These are phyloP conservation scores for Epinotia demarniana DNA, from an alignment of 2,888 invertebrate species.

Conservation along the genomic window DNA sequence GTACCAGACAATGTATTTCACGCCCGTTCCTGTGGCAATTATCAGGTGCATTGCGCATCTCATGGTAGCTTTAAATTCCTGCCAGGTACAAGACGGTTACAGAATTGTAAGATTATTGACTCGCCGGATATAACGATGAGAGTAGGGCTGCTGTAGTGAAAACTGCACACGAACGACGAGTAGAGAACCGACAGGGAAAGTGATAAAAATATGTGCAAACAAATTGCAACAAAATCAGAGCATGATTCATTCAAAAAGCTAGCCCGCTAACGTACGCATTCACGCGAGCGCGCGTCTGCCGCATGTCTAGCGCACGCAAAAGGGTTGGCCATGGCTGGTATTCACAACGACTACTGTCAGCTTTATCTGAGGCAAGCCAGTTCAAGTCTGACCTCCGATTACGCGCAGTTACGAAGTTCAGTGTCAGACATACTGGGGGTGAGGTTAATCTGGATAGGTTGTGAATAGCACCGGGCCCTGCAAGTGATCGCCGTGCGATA, in stretches of 20 bases:
- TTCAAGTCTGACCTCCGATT: neutral
- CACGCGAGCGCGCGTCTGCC: slow-evolving; percentile 52
- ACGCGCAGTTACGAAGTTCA: neutral
- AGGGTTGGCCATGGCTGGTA: slow-evolving; percentile 48
- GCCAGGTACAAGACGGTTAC: too few species aligned
- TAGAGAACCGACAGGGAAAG: too few species aligned
- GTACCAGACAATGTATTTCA: too few species aligned
- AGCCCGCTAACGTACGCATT: slow-evolving; percentile 43
- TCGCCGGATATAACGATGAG: too few species aligned
- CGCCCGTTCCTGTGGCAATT: too few species aligned
- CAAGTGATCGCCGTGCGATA: slow-evolving; percentile 50
- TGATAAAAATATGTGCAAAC: too few species aligned
- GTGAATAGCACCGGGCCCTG: slow-evolving; percentile 19
- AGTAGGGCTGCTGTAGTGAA: too few species aligned
- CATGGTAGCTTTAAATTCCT: too few species aligned
- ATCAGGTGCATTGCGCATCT: too few species aligned
- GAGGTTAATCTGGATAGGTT: neutral
- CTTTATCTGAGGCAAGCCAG: neutral
- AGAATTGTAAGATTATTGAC: too few species aligned
- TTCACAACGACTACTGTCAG: neutral
- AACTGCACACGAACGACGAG: too few species aligned
- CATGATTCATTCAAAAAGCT: neutral
- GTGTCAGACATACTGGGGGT: neutral
- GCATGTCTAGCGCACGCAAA: slow-evolving; percentile 48
- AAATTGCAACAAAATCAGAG: neutral